Conservation (phyloP, 2,888 invertebrate genomes). For the Apamea monoglypha region DNA sequence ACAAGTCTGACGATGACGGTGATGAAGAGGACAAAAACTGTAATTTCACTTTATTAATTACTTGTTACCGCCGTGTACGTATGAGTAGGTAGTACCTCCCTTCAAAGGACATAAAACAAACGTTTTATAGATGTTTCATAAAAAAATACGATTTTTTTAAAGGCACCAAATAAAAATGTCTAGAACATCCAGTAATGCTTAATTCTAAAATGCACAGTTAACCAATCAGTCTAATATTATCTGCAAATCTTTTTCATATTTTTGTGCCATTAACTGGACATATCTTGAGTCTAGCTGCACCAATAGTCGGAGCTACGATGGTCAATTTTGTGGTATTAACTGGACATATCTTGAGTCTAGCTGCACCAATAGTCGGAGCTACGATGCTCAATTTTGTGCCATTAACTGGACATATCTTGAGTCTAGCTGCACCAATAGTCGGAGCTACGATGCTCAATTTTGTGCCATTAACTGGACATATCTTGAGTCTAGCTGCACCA, state of each 20-base stretch:
- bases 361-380: too few relatives aligned
- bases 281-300: neutral
- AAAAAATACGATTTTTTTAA: neutral
- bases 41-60: conserved; percentile 6
- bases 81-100: neutral
- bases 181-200: neutral
- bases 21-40: conserved; percentile 60
- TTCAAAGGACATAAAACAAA: neutral
- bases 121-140: neutral
- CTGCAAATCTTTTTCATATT: neutral
- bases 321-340: neutral
- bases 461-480: neutral
- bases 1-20: conserved; percentile 54
- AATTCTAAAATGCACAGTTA: neutral
- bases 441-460: neutral
- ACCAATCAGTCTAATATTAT: neutral
- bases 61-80: neutral
- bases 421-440: neutral
- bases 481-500: neutral
- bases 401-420: neutral
- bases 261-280: neutral
- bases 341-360: neutral
- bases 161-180: neutral
- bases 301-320: too few relatives aligned
- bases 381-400: neutral